Evolutionary conservation across 2,113 vertebrate species (phyloP).

Genomic region (Gobius niger): DNA sequence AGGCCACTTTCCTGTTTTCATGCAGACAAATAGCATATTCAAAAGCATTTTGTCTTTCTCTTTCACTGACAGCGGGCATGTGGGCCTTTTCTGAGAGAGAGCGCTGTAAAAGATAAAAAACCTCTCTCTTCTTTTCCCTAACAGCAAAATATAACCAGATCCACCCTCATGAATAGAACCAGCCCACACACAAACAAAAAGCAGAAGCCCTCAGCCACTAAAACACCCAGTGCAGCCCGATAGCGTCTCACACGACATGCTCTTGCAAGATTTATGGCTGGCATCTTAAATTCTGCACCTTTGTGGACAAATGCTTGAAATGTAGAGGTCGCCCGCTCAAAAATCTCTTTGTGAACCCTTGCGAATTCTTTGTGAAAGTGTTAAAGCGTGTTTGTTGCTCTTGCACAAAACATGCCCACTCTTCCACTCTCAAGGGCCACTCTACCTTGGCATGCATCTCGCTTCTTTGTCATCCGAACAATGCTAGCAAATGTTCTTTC

Average conservation of each 20-base stretch:
- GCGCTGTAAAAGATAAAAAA: slow-evolving; percentile 66
- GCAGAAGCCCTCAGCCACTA: slow-evolving; percentile 50
- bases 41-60: slow-evolving; percentile 32
- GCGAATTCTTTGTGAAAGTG: slow-evolving; percentile 31
- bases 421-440: slow-evolving; percentile 17
- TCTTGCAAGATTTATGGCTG: slow-evolving; percentile 72
- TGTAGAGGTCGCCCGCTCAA: slow-evolving; percentile 38
- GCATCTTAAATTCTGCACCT: slow-evolving; percentile 73
- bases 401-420: slow-evolving; percentile 27
- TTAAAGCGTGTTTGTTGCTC: slow-evolving; percentile 22
- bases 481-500: slow-evolving; percentile 22
- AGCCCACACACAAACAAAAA: slow-evolving; percentile 66
- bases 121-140: slow-evolving; percentile 46
- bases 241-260: slow-evolving; percentile 57
- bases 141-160: slow-evolving; percentile 68
- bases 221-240: slow-evolving; percentile 40
- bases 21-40: slow-evolving; percentile 21
- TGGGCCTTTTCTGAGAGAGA: slow-evolving; percentile 55
- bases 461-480: slow-evolving; percentile 45
- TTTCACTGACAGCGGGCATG: slow-evolving; percentile 47
- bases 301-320: slow-evolving; percentile 66
- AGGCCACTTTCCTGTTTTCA: slow-evolving; percentile 31
- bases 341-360: slow-evolving; percentile 40
- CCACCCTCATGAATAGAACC: slow-evolving; percentile 69
- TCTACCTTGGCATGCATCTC: slow-evolving; percentile 42